These are phyloP conservation scores for Endomychus coccineus DNA, from an alignment of 2,888 invertebrate genomes.

Conservation along the genomic window DNA sequence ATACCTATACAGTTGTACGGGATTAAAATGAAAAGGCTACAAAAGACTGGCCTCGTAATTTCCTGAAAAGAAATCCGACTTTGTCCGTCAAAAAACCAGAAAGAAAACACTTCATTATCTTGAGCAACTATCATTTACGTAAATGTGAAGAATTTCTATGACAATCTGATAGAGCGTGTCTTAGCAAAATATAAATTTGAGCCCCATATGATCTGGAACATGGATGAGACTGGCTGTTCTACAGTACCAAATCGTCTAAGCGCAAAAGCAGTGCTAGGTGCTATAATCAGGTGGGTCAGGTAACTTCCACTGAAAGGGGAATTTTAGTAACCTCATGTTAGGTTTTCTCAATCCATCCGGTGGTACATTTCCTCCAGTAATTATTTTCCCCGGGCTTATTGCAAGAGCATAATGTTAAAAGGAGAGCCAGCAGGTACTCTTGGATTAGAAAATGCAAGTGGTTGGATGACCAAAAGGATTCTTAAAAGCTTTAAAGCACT, in stretches of 20 bases:
- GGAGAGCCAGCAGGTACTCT: slow-evolving; percentile 10
- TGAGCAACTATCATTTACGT: slow-evolving; percentile 5
- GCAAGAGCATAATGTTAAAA: slow-evolving; percentile 17
- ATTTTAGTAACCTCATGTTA: slow-evolving; percentile 11
- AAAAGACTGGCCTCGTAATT: too few species aligned
- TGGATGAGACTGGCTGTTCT: slow-evolving; percentile 12
- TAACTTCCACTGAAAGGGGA: slow-evolving; percentile 14
- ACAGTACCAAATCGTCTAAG: slow-evolving; percentile 21
- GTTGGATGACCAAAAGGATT: slow-evolving; percentile 14
- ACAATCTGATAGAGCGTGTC: slow-evolving; percentile 1
- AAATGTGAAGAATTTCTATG: slow-evolving; percentile 6
- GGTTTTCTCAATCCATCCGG: slow-evolving; percentile 19
- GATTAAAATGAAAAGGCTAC: too few species aligned
- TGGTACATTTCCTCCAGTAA: slow-evolving; percentile 18
- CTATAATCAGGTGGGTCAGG: slow-evolving; percentile 22
- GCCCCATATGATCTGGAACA: slow-evolving; percentile 8
- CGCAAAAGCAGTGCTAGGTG: slow-evolving; percentile 18
- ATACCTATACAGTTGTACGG: too few species aligned
- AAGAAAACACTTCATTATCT: slow-evolving; percentile 11
- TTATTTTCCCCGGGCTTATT: slow-evolving; percentile 19
- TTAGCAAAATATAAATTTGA: slow-evolving; percentile 3
- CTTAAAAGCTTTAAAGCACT: slow-evolving; percentile 14
- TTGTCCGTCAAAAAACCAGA: slow-evolving; percentile 3
- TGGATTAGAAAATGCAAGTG: slow-evolving; percentile 14
- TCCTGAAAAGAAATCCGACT: slow-evolving; percentile 7